These are phyloP conservation scores for Popillia japonica DNA, from an alignment of 1,140 invertebrate genomes.

Conservation along the genomic window DNA sequence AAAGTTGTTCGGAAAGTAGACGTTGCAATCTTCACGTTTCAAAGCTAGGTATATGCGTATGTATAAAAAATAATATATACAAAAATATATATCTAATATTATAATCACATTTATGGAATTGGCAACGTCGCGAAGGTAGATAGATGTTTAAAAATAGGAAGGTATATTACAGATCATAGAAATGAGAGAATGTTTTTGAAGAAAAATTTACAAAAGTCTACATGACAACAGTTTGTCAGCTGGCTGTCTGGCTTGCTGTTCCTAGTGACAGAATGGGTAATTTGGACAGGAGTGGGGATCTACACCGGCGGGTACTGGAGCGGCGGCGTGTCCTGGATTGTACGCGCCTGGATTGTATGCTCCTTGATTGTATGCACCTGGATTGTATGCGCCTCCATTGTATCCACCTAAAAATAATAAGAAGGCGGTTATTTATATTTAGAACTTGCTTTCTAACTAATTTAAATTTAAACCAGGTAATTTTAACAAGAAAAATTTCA, in stretches of 20 bases:
- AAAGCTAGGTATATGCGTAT: neutral
- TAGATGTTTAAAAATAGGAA: neutral
- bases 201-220: conserved; percentile 23
- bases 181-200: neutral
- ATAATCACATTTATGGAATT: conserved; percentile 19
- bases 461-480: neutral
- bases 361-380: conserved; percentile 35
- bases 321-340: conserved; percentile 44
- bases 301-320: conserved; percentile 64
- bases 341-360: conserved; percentile 42
- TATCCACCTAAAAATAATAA: conserved; percentile 37
- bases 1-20: neutral
- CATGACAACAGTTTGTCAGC: conserved; percentile 54
- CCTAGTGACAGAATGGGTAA: conserved; percentile 67
- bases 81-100: conserved; percentile 8
- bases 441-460: neutral
- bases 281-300: conserved; percentile 66
- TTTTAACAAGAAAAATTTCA: neutral
- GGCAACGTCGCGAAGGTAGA: neutral
- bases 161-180: conserved; percentile 14
- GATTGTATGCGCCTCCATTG: conserved; percentile 32
- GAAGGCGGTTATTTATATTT: neutral
- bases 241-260: conserved; percentile 47
- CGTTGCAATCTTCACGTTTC: neutral
- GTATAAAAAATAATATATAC: conserved; percentile 32